phyloP scores from a whole-genome alignment of 1,140 invertebrate genomes.

The Magallana gigas region DNA sequence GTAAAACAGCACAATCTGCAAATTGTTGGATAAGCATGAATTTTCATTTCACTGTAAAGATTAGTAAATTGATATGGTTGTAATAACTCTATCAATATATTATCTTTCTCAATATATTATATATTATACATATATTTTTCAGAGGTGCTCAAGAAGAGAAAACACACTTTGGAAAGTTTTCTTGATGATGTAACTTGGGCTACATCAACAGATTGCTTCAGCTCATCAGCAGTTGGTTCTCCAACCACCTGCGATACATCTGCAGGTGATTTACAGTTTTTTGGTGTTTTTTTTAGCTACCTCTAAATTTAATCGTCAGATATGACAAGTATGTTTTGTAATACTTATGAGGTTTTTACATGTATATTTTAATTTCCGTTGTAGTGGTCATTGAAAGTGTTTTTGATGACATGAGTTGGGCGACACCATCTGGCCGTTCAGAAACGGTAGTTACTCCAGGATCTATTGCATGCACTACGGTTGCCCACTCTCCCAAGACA shows the following conservation, averaged over 20 bases:
- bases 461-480: not conserved
- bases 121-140: not conserved
- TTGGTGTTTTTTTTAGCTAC: not conserved
- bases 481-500: not conserved
- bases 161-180: not conserved
- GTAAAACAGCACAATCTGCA: conserved; percentile 15
- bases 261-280: not conserved
- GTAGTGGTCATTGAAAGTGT: not conserved
- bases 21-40: not conserved
- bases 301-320: not conserved
- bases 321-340: not conserved
- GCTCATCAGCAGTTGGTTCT: not conserved
- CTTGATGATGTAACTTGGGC: not conserved
- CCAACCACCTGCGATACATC: not conserved
- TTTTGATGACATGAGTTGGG: not conserved
- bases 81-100: conserved; percentile 5
- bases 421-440: not conserved
- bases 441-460: not conserved
- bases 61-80: conserved; percentile 4
- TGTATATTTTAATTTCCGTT: not conserved
- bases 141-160: not conserved
- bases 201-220: not conserved
- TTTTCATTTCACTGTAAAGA: conserved; percentile 5
- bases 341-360: conserved; percentile 7
- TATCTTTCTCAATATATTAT: not conserved